Evolutionary conservation across 2,888 invertebrate species (phyloP), one percentile per base, ranked within the genome.

Genomic region (Argyra leucocephala): DNA sequence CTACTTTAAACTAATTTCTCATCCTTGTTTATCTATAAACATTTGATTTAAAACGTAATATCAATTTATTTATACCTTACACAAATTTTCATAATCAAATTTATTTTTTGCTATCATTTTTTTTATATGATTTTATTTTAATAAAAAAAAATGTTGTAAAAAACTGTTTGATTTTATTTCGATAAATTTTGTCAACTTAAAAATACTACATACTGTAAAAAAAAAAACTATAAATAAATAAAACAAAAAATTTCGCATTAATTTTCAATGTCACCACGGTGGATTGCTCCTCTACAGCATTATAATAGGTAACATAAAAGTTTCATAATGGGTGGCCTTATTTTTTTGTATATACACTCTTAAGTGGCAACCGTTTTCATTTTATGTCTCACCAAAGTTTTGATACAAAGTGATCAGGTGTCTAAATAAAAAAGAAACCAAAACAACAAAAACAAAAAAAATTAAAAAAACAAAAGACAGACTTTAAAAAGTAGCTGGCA

Each of bases 161-260:
- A 5, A 31, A 7, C 6, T 48, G 15, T 15, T 18, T n/a, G 18
- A 18, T 15, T 48, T 48, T 48, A 12, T 48, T 12, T 48, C 48
- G 18, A 48, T 48, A 48, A 48, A 48, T 48, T 48, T 48, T 48
- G 48, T 48, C 48, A 48, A 48, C 48, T 48, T 48, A 48, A 48
- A 48, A n/a, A n/a, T n/a, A n/a, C n/a, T n/a, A n/a, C n/a, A 48
- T 48, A 48, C n/a, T 48, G 12, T 48, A 12, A 3, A n/a, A 18
- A 48, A 48, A 9, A 48, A 48, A 18, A n/a, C 31, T 10, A 48
- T 12, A n/a, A 3, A 48, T 31, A 7, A 7, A 31, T 31, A 31
- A 31, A 31, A 31, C 6, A 48, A 48, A 48, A 48, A 18, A n/a
- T 48, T 48, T 15, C 48, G 48, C 48, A 48, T 48, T 48, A 18